Evolutionary conservation across 2,888 invertebrate species (phyloP), one percentile per base, ranked within the genome.

Genomic region (Drosophila meridiana): DNA sequence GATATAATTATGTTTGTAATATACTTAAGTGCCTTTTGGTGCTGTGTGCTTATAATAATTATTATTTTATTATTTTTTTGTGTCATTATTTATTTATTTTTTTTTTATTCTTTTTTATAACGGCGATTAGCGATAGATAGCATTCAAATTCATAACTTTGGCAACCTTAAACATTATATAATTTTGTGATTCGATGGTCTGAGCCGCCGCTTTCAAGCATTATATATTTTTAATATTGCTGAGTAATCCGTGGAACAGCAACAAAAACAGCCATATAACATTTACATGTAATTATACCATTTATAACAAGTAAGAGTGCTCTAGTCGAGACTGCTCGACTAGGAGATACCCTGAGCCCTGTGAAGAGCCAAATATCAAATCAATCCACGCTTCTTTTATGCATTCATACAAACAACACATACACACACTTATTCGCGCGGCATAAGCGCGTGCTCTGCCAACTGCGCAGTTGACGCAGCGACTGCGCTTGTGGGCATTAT

Each of bases 61-160:
- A 20, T 45, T 11, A 9, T 20, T 43, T 3, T 2, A 9, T 43
- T 4, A 9, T 20, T 43, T 60, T 69, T n/a, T 38, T 38, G 20
- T 20, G 20, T 20, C 20, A 20, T 20, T 20, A 20, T 20, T 20
- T 62, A 56, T 66, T 57, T 42, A 20, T 45, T 11, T 20, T 20
- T 43, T 3, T 2, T 20, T 43, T 4, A 9, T 20, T 43, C 58
- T 69, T n/a, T 38, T 38, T 40, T 14, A 40, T 20, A 84, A 73
- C 83, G 67, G 68, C 83, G 89, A 81, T 76, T 69, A 56, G 76
- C 82, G 83, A 87, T 83, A 91, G 91, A 90, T 76, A 87, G 89
- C 91, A 90, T 83, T 91, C 70, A 91, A 90, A 90, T 88, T 87
- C 62, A 68, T 65, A 36, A 69, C 56, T 69, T 71, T 67, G 70